Conservation (phyloP, 1,140 invertebrate genomes). For the Nephila pilipes region DNA sequence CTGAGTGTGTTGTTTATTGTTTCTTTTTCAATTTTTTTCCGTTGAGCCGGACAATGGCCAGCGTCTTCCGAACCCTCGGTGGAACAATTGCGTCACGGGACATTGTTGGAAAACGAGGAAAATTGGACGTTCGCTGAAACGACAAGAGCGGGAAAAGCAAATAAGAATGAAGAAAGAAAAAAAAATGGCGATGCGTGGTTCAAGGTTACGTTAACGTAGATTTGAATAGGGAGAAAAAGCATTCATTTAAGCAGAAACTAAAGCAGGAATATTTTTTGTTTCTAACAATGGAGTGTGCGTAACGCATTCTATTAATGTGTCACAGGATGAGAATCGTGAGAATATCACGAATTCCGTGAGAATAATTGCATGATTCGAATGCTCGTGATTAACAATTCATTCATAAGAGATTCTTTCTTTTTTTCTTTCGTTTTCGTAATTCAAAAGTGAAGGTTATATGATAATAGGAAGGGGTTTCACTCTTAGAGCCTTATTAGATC, state of each 20-base stretch:
- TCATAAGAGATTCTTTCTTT: background rate
- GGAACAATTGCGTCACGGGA: background rate
- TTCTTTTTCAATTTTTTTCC: constrained; percentile 18
- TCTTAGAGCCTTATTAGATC: no score
- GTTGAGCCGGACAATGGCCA: background rate
- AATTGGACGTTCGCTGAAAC: background rate
- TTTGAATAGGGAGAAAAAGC: background rate
- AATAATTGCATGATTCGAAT: background rate
- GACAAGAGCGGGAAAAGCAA: no score
- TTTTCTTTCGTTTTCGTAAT: background rate
- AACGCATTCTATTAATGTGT: background rate
- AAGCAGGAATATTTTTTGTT: background rate
- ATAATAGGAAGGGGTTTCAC: background rate
- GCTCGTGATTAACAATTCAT: background rate
- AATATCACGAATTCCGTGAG: background rate
- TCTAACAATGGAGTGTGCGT: background rate
- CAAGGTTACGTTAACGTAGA: background rate
- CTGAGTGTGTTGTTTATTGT: background rate
- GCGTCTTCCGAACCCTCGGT: background rate
- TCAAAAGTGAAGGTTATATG: background rate
- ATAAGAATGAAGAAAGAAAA: background rate
- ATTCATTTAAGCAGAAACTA: background rate
- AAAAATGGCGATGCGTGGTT: background rate
- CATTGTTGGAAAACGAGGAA: background rate
- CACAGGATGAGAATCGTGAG: background rate